Percentiles rank a stretch among this genome's conserved stretches.
These are phyloP conservation scores for Podarcis muralis DNA, from an alignment of 2,113 vertebrate species.

Conservation along the genomic window DNA sequence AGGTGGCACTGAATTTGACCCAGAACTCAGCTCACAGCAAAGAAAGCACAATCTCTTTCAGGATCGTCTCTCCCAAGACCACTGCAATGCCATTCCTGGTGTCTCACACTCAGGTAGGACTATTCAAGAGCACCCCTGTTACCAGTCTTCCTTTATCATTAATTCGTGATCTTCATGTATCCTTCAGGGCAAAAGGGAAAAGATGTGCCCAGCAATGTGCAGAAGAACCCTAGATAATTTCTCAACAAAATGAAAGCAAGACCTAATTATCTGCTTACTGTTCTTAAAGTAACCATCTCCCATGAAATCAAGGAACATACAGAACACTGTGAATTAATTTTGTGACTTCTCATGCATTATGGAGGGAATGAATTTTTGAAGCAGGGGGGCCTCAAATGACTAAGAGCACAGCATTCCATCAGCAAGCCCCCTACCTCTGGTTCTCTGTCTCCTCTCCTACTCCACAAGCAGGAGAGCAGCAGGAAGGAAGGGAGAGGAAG, in stretches of 20 bases:
- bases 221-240: background rate
- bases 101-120: background rate
- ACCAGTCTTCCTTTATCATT: background rate
- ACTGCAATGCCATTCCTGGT: background rate
- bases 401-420: background rate
- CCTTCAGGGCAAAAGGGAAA: background rate
- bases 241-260: background rate
- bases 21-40: too few relatives aligned
- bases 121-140: background rate
- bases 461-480: background rate
- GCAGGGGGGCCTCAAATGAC: background rate
- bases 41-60: background rate
- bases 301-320: background rate
- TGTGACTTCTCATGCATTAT: background rate
- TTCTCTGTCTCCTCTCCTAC: background rate
- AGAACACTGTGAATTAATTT: background rate
- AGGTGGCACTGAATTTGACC: background rate
- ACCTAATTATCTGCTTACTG: background rate
- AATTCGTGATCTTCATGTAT: background rate
- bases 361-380: background rate
- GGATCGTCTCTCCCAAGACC: background rate
- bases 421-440: background rate
- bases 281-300: background rate
- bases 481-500: background rate
- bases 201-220: background rate